Percentiles rank a stretch among this genome's conserved stretches.
phyloP scores from a whole-genome alignment of 2,797 vertebrate genomes.

The Prunella strophiata region DNA sequence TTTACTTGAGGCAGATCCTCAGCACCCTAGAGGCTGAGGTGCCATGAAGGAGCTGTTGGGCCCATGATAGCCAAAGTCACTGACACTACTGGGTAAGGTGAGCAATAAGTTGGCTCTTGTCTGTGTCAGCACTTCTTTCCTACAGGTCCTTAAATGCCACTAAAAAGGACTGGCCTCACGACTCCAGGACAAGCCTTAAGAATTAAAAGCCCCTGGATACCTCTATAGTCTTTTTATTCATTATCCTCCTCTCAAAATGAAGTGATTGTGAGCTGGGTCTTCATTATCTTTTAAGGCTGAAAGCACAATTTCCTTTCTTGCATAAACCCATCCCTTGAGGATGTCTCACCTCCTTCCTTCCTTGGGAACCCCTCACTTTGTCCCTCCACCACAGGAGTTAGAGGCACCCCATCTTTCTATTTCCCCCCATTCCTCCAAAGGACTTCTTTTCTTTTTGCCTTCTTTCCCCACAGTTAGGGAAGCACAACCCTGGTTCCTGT shows the following conservation, averaged over 20 bases:
- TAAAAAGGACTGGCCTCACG: neutral
- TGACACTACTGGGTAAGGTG: neutral
- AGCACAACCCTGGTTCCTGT: neutral
- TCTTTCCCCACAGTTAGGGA: neutral
- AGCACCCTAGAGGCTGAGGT: neutral
- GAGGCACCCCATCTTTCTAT: neutral
- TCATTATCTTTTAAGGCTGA: neutral
- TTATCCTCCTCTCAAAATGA: neutral
- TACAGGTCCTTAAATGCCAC: neutral
- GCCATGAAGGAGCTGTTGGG: neutral
- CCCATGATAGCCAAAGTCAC: neutral
- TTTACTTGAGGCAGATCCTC: neutral
- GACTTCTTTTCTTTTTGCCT: neutral
- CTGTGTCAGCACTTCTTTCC: neutral
- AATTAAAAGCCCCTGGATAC: neutral
- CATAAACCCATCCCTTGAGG: neutral
- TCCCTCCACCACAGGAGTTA: neutral
- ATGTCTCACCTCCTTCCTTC: neutral
- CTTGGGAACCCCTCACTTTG: neutral
- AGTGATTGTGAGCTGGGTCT: neutral
- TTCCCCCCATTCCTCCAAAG: neutral
- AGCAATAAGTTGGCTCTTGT: neutral
- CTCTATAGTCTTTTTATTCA: neutral
- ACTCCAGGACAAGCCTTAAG: neutral
- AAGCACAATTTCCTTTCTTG: neutral